phyloP scores from a whole-genome alignment of 2,888 invertebrate genomes.

The Hemistola chrysoprasaria region DNA sequence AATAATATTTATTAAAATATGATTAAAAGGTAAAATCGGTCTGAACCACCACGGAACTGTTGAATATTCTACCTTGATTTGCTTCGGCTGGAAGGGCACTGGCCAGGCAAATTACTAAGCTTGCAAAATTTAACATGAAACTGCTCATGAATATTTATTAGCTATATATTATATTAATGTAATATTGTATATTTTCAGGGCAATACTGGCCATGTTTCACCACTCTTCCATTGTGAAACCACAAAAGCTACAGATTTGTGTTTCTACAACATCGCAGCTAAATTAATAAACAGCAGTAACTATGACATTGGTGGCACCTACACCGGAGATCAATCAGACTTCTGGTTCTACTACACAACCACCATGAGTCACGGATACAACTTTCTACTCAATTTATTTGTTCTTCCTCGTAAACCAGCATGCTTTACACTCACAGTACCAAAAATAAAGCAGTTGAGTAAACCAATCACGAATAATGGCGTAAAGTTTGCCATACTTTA shows the following conservation, averaged over 20 bases:
- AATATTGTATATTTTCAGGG: conserved; percentile 38
- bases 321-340: conserved; percentile 43
- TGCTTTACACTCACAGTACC: conserved; percentile 50
- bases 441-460: conserved; percentile 13
- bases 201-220: conserved; percentile 24
- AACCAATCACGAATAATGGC: conserved; percentile 3
- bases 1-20: too few species aligned
- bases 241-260: conserved; percentile 47
- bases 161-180: too few species aligned
- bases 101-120: too few species aligned
- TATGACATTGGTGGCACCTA: conserved; percentile 68
- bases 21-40: too few species aligned
- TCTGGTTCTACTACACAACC: conserved; percentile 64
- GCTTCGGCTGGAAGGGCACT: too few species aligned
- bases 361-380: conserved; percentile 49
- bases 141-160: too few species aligned
- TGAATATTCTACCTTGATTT: too few species aligned
- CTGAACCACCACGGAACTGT: too few species aligned
- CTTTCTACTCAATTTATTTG: conserved; percentile 60
- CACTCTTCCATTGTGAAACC: conserved; percentile 42
- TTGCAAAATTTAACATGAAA: too few species aligned
- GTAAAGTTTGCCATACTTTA: conserved; percentile 3
- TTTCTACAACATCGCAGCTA: conserved; percentile 45
- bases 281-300: conserved; percentile 40
- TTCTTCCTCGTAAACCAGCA: conserved; percentile 50